A percentile compares a stretch with the other conserved stretches of the same genome.
phyloP scores from a whole-genome alignment of 1,140 invertebrate genomes.

The Andrena cerasifolii region DNA sequence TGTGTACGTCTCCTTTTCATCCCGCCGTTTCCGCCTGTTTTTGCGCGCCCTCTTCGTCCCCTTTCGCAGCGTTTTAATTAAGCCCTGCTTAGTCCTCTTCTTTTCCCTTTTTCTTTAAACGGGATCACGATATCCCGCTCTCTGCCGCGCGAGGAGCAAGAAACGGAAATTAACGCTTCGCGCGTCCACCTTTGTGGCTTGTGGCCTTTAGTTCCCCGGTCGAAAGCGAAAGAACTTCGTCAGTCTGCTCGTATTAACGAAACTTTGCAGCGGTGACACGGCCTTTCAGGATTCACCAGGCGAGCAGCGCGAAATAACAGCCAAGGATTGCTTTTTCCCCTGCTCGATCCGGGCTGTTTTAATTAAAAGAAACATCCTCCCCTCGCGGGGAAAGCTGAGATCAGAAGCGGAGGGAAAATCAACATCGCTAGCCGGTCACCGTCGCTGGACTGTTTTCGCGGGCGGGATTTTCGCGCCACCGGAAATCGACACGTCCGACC shows the following conservation, averaged over 20 bases:
- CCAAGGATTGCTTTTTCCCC: neutral
- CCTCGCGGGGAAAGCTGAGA: neutral
- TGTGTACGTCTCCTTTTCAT: neutral
- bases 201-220: neutral
- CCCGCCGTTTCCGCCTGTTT: no score
- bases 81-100: constrained; percentile 11
- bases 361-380: neutral
- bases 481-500: constrained; percentile 13
- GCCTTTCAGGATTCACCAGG: neutral
- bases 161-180: constrained; percentile 37
- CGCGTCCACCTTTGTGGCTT: constrained; percentile 3
- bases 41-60: neutral
- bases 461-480: neutral
- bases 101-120: constrained; percentile 4
- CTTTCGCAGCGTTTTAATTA: constrained; percentile 42
- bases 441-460: no score
- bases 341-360: neutral
- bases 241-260: neutral
- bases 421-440: no score
- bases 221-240: neutral
- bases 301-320: constrained; percentile 3
- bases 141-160: neutral
- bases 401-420: neutral
- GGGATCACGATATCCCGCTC: constrained; percentile 18
- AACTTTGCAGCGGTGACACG: constrained; percentile 5